Evolutionary conservation across 2,797 vertebrate species (phyloP).

Genomic region (Clarias laeviceps): DNA sequence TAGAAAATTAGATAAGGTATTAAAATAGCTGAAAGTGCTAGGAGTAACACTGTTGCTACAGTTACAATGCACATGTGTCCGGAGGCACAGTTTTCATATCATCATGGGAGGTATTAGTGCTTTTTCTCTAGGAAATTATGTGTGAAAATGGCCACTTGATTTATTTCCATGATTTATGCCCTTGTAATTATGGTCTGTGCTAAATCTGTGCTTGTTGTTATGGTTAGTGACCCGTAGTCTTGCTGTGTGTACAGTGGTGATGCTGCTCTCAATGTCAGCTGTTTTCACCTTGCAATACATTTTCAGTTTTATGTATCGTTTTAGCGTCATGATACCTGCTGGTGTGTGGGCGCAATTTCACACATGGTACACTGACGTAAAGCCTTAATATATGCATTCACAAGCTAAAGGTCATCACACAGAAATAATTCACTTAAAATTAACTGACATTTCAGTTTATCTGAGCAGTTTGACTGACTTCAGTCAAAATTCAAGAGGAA

Average conservation of each 20-base stretch:
- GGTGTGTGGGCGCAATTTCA: conserved; percentile 21
- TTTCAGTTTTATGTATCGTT: background rate
- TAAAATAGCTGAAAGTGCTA: background rate
- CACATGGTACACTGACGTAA: background rate
- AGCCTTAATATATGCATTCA: conserved; percentile 10
- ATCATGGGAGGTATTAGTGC: background rate
- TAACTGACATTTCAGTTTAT: background rate
- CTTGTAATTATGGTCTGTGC: background rate
- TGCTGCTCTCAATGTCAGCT: background rate
- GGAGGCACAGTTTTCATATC: background rate
- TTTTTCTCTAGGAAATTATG: background rate
- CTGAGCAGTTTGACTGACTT: background rate
- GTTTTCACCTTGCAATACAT: background rate
- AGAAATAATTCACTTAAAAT: background rate
- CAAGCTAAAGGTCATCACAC: background rate
- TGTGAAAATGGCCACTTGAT: background rate
- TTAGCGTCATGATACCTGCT: conserved; percentile 1
- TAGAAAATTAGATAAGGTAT: background rate
- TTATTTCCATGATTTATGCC: conserved; percentile 5
- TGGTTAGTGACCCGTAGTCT: background rate
- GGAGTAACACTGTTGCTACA: background rate
- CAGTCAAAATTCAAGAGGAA: background rate
- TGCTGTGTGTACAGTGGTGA: background rate
- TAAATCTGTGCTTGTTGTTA: background rate
- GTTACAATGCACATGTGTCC: background rate